Conservation (phyloP, 2,797 vertebrate genomes). For the Enteromius anoplus region DNA sequence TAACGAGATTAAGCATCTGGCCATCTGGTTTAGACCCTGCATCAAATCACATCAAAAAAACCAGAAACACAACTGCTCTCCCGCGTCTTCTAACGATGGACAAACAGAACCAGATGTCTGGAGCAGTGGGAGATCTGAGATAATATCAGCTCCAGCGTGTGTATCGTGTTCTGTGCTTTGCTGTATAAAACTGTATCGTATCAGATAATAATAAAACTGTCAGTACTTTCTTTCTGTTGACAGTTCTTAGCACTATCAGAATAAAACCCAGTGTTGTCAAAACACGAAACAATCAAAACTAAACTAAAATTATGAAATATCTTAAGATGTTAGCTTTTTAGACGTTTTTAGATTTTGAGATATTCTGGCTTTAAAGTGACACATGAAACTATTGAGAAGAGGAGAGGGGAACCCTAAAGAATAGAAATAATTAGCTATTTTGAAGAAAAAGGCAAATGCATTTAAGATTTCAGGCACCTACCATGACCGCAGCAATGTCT, state of each 20-base stretch:
- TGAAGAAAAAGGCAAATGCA: too few relatives aligned
- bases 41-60: not conserved
- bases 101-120: conserved; percentile 39
- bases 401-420: not conserved
- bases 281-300: too few relatives aligned
- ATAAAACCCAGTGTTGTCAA: too few relatives aligned
- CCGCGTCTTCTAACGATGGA: not conserved
- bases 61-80: not conserved
- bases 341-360: too few relatives aligned
- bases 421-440: too few relatives aligned
- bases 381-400: not conserved
- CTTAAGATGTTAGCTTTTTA: too few relatives aligned
- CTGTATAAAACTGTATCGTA: too few relatives aligned
- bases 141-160: not conserved
- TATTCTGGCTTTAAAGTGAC: not conserved
- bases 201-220: too few relatives aligned
- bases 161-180: too few relatives aligned
- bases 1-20: not conserved
- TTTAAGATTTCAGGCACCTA: conserved; percentile 66
- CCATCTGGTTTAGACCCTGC: not conserved
- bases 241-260: too few relatives aligned
- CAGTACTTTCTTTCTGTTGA: too few relatives aligned
- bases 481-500: conserved; percentile 95
- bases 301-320: too few relatives aligned
- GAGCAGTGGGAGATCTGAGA: conserved; percentile 9